These are phyloP conservation scores for Hipparchia semele DNA, from an alignment of 2,888 invertebrate species.

Conservation along the genomic window DNA sequence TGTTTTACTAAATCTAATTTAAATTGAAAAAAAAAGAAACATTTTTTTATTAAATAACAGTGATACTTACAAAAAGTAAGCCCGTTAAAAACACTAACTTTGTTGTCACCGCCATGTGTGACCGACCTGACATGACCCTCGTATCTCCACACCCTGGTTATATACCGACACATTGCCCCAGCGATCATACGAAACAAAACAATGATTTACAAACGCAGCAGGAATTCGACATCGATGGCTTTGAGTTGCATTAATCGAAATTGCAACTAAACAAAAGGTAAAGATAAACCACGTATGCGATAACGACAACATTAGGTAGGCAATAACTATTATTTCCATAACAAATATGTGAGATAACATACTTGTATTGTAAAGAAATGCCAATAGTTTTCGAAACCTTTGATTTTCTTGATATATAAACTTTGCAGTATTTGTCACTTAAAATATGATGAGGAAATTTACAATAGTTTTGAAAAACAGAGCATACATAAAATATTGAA, in stretches of 20 bases:
- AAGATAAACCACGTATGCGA: slow-evolving; percentile 40
- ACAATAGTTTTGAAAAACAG: not conserved
- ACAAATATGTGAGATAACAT: slow-evolving; percentile 1
- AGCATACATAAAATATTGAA: not conserved
- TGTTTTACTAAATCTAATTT: too few relatives aligned
- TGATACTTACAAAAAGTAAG: slow-evolving; percentile 58
- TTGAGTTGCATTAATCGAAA: slow-evolving; percentile 45
- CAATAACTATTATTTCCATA: not conserved
- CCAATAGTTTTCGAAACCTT: not conserved
- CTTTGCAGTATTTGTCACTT: too few relatives aligned
- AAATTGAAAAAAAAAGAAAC: too few relatives aligned
- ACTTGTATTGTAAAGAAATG: not conserved
- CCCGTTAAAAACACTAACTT: slow-evolving; percentile 56
- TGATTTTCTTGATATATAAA: too few relatives aligned
- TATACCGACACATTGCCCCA: slow-evolving; percentile 65
- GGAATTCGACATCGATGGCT: slow-evolving; percentile 33
- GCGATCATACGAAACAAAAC: slow-evolving; percentile 22
- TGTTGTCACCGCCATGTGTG: slow-evolving; percentile 57
- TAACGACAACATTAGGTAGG: slow-evolving; percentile 31
- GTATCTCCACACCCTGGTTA: slow-evolving; percentile 46
- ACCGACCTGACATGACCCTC: slow-evolving; percentile 49
- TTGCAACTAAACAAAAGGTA: slow-evolving; percentile 36
- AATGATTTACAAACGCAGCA: slow-evolving; percentile 41
- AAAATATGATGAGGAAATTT: too few relatives aligned
- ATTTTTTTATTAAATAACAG: slow-evolving; percentile 5